phyloP scores from a whole-genome alignment of 2,797 vertebrate species.

The Lates japonicus region DNA sequence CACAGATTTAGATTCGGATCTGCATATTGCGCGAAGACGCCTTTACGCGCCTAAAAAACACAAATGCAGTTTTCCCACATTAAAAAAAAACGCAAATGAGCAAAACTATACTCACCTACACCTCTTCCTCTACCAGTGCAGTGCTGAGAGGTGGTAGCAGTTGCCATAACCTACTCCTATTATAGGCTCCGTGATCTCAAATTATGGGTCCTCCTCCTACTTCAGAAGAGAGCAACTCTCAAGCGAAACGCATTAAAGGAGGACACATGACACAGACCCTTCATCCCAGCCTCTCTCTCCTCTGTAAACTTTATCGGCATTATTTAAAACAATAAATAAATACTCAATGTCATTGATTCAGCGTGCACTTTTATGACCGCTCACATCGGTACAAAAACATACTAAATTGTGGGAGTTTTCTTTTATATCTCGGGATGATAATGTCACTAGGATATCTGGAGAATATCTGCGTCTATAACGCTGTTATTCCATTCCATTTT shows the following conservation, averaged over 20 bases:
- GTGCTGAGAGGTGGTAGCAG: slow-evolving; percentile 63
- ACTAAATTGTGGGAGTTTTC: background rate
- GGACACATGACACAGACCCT: slow-evolving; percentile 79
- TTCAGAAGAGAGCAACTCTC: slow-evolving; percentile 70
- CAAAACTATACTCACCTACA: slow-evolving; percentile 71
- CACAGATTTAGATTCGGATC: background rate
- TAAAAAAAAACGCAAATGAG: slow-evolving; percentile 40
- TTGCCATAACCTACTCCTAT: slow-evolving; percentile 70
- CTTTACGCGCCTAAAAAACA: slow-evolving; percentile 35
- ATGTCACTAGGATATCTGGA: background rate
- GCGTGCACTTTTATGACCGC: rapidly evolving
- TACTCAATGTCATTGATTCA: background rate
- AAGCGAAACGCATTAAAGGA: slow-evolving; percentile 67
- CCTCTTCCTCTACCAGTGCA: slow-evolving; percentile 66
- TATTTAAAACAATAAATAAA: background rate
- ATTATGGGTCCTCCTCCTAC: slow-evolving; percentile 79
- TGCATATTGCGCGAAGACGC: slow-evolving; percentile 8
- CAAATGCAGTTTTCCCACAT: slow-evolving; percentile 2
- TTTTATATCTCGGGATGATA: background rate
- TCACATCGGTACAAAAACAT: background rate
- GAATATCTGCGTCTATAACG: background rate
- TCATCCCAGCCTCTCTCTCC: slow-evolving; percentile 50
- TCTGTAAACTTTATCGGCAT: slow-evolving; percentile 24
- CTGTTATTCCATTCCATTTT: background rate
- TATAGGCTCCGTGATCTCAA: slow-evolving; percentile 76